Percentiles rank a stretch among this genome's conserved stretches.
phyloP scores from a whole-genome alignment of 2,888 invertebrate species.

The Bedellia somnulentella region DNA sequence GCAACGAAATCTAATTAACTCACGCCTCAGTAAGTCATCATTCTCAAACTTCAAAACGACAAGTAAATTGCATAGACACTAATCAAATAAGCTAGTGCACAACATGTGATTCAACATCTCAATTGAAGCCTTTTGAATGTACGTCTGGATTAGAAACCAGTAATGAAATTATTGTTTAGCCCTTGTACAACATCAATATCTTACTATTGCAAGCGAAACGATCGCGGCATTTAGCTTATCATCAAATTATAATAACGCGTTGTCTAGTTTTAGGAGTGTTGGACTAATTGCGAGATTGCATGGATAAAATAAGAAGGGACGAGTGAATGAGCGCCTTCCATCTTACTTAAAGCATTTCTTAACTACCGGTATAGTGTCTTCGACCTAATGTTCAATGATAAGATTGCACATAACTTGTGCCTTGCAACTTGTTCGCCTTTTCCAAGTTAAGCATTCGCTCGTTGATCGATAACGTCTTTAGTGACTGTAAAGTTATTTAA shows the following conservation, averaged over 20 bases:
- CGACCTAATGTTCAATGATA: constrained; percentile 7
- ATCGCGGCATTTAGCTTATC: neutral
- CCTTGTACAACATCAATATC: constrained; percentile 1
- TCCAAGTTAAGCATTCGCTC: constrained; percentile 14
- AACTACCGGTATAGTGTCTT: constrained; percentile 2
- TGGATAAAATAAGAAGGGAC: neutral
- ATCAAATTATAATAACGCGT: constrained; percentile 1
- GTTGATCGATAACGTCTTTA: constrained; percentile 29
- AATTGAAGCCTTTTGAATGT: too few species aligned
- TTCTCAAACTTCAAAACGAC: too few species aligned
- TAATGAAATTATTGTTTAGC: neutral
- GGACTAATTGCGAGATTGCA: constrained; percentile 1
- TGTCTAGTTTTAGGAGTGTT: constrained; percentile 1
- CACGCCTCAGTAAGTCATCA: too few species aligned
- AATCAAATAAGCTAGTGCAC: too few species aligned
- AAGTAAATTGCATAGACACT: too few species aligned
- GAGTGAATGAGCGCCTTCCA: neutral
- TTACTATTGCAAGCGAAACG: neutral
- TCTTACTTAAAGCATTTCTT: constrained; percentile 4
- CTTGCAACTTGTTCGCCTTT: neutral
- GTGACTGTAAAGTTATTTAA: constrained; percentile 23
- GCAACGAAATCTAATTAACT: constrained; percentile 3
- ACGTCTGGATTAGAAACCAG: too few species aligned
- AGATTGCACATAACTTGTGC: constrained; percentile 4
- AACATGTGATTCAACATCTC: too few species aligned